Evolutionary conservation across 2,888 invertebrate genomes (phyloP), one percentile per base, ranked within the genome.

Genomic region (Geophilus truncorum): DNA sequence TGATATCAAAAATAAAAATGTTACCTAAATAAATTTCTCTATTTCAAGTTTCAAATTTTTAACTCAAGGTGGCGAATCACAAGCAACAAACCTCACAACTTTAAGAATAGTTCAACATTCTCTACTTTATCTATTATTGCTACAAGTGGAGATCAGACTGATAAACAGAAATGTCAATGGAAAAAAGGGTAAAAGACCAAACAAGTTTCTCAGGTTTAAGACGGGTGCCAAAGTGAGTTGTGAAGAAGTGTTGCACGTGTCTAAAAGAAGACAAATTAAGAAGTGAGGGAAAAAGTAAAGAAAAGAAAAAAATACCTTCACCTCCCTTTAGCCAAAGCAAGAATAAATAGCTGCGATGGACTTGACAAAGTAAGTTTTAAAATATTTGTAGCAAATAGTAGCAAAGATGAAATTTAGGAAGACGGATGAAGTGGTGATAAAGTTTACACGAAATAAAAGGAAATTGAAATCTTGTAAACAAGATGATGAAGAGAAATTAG

Each of bases 301-400:
- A 30, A 77, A 77, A 34, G 32, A 32, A 77, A 28, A 21, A 77
- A 77, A n/a, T 77, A 77, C 21, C 77, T 77, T 10, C 77, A 77
- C 18, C 77, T 77, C 15, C 15, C 18, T 32, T 77, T 77, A 36
- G 36, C 32, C 77, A 36, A 77, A 77, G 32, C 77, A 36, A 25
- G 7, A 15, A 70, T 70, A 70, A 70, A 70, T 25, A 70, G 12
- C 28, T 10, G 70, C 28, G 70, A 25, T 3, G 28, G 5, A 9
- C 18, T 25, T 51, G 18, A 51, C 70, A 12, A 10, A n/a, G n/a
- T n/a, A n/a, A n/a, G n/a, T n/a, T n/a, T n/a, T n/a, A n/a, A n/a
- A n/a, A n/a, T n/a, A n/a, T n/a, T n/a, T n/a, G n/a, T n/a, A n/a
- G 23, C 12, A 70, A 25, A 23, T n/a, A 25, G 28, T 70, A 12